phyloP scores from a whole-genome alignment of 1,140 invertebrate genomes.

The Ceratina australensis region DNA sequence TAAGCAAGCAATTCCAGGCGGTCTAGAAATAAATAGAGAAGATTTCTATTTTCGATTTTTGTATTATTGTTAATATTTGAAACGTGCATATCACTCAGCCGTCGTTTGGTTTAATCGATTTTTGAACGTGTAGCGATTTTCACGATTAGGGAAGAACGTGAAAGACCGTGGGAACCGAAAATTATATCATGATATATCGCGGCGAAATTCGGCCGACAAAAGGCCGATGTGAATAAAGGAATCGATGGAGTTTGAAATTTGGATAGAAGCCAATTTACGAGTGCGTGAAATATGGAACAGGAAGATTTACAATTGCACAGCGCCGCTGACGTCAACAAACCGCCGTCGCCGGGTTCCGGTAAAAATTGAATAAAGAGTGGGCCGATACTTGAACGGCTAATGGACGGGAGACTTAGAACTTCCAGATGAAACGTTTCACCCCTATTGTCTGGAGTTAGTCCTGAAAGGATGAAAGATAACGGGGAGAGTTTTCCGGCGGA shows the following conservation, averaged over 20 bases:
- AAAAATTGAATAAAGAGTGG: slow-evolving; percentile 19
- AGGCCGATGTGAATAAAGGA: slow-evolving; percentile 38
- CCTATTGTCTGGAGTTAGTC: no score
- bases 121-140: not conserved
- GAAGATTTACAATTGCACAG: slow-evolving; percentile 32
- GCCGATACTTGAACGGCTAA: not conserved
- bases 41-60: no score
- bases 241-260: slow-evolving; percentile 52
- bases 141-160: not conserved
- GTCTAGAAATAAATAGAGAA: no score
- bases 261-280: slow-evolving; percentile 41
- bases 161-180: not conserved
- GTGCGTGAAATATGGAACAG: slow-evolving; percentile 18
- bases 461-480: not conserved
- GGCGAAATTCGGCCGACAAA: slow-evolving; percentile 18
- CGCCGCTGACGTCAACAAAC: slow-evolving; percentile 20
- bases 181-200: slow-evolving; percentile 33
- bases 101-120: no score
- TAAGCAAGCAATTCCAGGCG: no score
- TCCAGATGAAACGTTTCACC: no score
- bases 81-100: no score
- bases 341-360: not conserved
- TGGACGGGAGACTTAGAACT: not conserved
- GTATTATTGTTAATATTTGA: no score
- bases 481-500: slow-evolving; percentile 21